These are phyloP conservation scores for Centrocercus urophasianus DNA, from an alignment of 2,113 vertebrate species.

Conservation along the genomic window DNA sequence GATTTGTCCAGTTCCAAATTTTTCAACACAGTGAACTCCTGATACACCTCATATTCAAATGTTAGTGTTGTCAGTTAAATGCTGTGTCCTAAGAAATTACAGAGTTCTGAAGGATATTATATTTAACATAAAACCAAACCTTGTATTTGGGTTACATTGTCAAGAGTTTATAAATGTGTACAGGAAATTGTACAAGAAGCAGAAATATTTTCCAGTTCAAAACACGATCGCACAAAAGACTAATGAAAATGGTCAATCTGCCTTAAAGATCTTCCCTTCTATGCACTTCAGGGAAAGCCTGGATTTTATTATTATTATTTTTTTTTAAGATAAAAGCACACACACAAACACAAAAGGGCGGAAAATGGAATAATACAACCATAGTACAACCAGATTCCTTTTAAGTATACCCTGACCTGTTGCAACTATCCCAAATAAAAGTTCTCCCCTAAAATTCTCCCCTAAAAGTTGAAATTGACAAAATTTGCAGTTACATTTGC, in stretches of 20 bases:
- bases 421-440: neutral
- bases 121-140: neutral
- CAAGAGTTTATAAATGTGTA: neutral
- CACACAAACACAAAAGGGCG: neutral
- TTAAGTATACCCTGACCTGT: neutral
- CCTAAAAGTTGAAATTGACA: neutral
- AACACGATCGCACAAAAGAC: neutral
- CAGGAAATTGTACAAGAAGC: neutral
- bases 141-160: neutral
- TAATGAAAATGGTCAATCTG: neutral
- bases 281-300: neutral
- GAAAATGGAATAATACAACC: neutral
- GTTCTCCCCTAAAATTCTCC: neutral
- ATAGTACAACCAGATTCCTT: neutral
- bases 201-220: neutral
- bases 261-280: neutral
- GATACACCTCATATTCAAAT: neutral
- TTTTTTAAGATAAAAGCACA: neutral
- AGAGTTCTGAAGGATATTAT: neutral
- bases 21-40: accelerated
- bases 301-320: no score
- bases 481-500: neutral
- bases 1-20: neutral
- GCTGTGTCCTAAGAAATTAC: neutral
- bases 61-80: neutral